A percentile compares a stretch with the other conserved stretches of the same genome.
Conservation (phyloP, 2,113 vertebrate genomes). For the Trichechus manatus region DNA sequence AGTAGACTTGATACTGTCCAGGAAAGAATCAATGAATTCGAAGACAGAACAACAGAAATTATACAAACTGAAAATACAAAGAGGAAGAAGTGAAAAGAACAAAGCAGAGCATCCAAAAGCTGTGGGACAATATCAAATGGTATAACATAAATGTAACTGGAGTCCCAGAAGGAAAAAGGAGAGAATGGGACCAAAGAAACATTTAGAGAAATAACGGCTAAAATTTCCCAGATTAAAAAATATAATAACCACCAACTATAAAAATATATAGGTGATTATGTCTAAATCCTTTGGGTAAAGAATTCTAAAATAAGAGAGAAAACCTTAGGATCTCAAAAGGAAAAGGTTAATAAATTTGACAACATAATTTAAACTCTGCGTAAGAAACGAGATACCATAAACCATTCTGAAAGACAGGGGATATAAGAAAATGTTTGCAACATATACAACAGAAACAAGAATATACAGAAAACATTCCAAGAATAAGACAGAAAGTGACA, state of each 20-base stretch:
- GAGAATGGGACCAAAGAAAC: neutral
- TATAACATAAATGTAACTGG: neutral
- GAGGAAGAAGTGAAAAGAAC: neutral
- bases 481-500: neutral
- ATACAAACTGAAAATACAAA: conserved; percentile 22
- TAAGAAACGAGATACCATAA: neutral
- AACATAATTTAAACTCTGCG: neutral
- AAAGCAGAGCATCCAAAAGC: neutral
- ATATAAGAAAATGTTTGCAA: conserved; percentile 32
- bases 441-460: neutral
- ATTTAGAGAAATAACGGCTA: neutral
- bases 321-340: neutral
- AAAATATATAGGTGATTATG: neutral
- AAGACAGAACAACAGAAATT: neutral
- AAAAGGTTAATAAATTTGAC: conserved; percentile 9
- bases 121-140: neutral
- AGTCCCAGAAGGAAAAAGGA: neutral
- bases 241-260: neutral
- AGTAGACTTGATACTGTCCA: neutral
- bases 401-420: neutral
- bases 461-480: neutral
- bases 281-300: neutral
- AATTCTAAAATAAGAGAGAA: conserved; percentile 4
- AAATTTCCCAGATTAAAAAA: conserved; percentile 41
- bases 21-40: neutral